Conservation (phyloP, 2,888 invertebrate species). For the Sclerodermus sp. region DNA sequence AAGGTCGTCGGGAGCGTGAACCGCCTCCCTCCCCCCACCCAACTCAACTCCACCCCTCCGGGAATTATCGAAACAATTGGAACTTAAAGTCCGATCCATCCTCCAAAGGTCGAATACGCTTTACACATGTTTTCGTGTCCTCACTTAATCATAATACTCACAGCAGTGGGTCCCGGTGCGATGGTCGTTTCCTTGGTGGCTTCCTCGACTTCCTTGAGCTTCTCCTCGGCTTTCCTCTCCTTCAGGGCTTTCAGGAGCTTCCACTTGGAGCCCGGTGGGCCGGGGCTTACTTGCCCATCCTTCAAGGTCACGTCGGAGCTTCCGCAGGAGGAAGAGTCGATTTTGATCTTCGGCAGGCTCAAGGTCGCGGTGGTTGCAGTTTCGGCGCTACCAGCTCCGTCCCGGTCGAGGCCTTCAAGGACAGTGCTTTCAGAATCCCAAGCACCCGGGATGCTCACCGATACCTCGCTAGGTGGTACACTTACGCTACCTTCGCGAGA, state of each 20-base stretch:
- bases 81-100: conserved; percentile 29
- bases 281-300: conserved; percentile 56
- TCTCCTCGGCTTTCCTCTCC: conserved; percentile 87
- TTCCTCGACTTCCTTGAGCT: conserved; percentile 62
- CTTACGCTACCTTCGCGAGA: conserved; percentile 57
- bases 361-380: conserved; percentile 49
- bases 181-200: conserved; percentile 46
- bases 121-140: conserved; percentile 52
- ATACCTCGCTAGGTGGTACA: conserved; percentile 55
- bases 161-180: conserved; percentile 48
- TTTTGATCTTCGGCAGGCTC: conserved; percentile 60
- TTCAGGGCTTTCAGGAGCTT: conserved; percentile 86
- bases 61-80: too few relatives aligned
- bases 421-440: conserved; percentile 56
- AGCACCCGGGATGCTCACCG: conserved; percentile 54
- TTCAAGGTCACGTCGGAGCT: conserved; percentile 48
- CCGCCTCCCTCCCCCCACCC: too few relatives aligned
- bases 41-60: too few relatives aligned
- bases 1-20: too few relatives aligned
- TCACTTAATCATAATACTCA: conserved; percentile 56
- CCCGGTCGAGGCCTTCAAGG: conserved; percentile 48
- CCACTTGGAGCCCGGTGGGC: conserved; percentile 82
- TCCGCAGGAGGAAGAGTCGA: conserved; percentile 56
- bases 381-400: conserved; percentile 47
- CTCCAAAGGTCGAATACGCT: conserved; percentile 51